Percentiles rank a stretch among this genome's conserved stretches.
phyloP scores from a whole-genome alignment of 1,140 invertebrate genomes.

The Hypsibius dujardini region DNA sequence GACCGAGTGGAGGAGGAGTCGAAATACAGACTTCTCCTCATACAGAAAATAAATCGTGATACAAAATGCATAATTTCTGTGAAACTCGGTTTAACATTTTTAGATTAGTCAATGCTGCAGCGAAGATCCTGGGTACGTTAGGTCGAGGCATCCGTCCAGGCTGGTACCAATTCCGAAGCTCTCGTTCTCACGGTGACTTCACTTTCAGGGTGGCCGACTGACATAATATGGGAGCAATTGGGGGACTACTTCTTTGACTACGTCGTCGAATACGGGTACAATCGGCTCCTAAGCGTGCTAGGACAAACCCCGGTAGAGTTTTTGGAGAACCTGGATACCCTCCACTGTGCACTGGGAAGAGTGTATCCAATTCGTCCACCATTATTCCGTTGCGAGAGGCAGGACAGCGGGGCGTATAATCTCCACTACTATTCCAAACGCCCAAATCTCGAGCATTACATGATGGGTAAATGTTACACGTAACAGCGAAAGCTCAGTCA shows the following conservation, averaged over 20 bases:
- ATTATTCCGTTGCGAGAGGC: not conserved
- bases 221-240: not conserved
- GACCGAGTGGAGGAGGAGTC: too few relatives aligned
- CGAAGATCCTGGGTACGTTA: not conserved
- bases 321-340: slow-evolving; percentile 1
- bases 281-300: not conserved
- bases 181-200: not conserved
- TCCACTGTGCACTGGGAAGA: slow-evolving; percentile 4
- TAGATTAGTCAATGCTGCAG: slow-evolving; percentile 5
- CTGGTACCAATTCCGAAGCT: not conserved
- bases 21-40: too few relatives aligned
- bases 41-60: too few relatives aligned
- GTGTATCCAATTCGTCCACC: not conserved
- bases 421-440: slow-evolving; percentile 6
- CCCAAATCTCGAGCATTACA: not conserved
- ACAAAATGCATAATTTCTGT: too few relatives aligned
- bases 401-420: not conserved
- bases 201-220: not conserved
- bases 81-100: too few relatives aligned
- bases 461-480: too few relatives aligned
- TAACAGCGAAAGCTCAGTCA: too few relatives aligned
- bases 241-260: slow-evolving; percentile 6
- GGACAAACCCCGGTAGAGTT: not conserved
- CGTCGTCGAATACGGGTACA: slow-evolving; percentile 5
- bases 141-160: not conserved